Conservation (phyloP, 2,113 vertebrate species). For the Petromus typicus region DNA sequence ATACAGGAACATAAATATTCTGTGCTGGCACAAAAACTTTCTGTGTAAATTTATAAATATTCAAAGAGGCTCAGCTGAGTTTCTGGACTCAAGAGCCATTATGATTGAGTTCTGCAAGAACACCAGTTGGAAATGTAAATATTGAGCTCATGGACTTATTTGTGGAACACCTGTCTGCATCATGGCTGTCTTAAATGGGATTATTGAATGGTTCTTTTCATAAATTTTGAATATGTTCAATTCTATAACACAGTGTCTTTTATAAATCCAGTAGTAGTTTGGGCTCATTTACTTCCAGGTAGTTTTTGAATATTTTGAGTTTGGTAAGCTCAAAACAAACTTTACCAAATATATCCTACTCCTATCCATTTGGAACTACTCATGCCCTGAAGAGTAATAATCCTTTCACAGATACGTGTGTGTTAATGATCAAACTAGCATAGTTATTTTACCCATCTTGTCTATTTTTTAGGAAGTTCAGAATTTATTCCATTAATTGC, state of each 20-base stretch:
- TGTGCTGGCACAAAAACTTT: constrained; percentile 9
- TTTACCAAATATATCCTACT: background rate
- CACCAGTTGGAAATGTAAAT: constrained; percentile 46
- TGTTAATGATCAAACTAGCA: background rate
- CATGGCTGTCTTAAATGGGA: background rate
- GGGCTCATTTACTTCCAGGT: constrained; percentile 47
- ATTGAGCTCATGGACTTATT: constrained; percentile 38
- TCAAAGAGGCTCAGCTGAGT: background rate
- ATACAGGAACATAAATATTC: constrained; percentile 7
- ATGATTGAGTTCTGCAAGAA: constrained; percentile 49
- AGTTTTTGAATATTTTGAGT: constrained; percentile 49
- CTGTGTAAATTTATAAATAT: background rate
- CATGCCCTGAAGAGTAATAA: background rate
- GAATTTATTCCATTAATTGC: background rate
- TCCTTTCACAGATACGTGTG: background rate
- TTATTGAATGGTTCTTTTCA: constrained; percentile 55
- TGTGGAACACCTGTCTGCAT: constrained; percentile 48
- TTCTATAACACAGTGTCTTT: constrained; percentile 12
- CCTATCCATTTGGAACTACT: background rate
- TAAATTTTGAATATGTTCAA: constrained; percentile 48
- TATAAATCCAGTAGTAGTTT: constrained; percentile 28
- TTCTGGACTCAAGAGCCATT: constrained; percentile 2
- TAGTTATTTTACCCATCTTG: background rate
- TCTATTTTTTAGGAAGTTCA: background rate
- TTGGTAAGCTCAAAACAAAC: constrained; percentile 47